Evolutionary conservation across 2,888 invertebrate genomes (phyloP).

Genomic region (Trachelus stipa): DNA sequence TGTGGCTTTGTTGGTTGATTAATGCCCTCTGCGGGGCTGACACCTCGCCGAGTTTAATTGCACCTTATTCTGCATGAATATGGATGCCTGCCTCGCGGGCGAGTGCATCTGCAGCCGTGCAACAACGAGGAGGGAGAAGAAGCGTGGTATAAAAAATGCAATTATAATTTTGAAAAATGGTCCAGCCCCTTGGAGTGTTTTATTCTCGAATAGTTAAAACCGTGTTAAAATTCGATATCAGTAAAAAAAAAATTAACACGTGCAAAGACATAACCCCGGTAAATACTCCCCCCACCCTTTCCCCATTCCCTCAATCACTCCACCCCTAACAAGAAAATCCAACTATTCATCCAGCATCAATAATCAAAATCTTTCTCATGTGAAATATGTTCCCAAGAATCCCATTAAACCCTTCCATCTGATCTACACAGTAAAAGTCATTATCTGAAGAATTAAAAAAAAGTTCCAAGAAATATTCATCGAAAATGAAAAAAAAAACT

Average conservation of each 20-base stretch:
- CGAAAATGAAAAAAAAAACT: neutral
- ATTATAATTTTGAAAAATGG: constrained; percentile 65
- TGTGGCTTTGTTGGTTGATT: constrained; percentile 64
- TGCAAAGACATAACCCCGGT: neutral
- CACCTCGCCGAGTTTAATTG: constrained; percentile 66
- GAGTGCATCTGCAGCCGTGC: constrained; percentile 21
- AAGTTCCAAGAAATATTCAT: constrained; percentile 15
- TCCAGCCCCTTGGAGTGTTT: neutral
- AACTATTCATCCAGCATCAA: constrained; percentile 3
- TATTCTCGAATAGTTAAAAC: neutral
- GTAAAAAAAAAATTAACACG: neutral
- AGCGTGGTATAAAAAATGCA: constrained; percentile 55
- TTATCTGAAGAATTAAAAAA: constrained; percentile 20
- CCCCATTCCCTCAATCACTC: neutral
- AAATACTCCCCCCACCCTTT: neutral
- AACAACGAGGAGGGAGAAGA: constrained; percentile 3
- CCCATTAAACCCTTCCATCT: constrained; percentile 20
- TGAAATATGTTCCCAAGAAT: constrained; percentile 13
- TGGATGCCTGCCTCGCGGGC: constrained; percentile 63
- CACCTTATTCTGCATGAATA: constrained; percentile 66
- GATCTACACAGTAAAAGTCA: constrained; percentile 16
- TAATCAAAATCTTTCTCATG: constrained; percentile 19
- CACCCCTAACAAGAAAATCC: neutral
- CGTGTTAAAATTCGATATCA: neutral
- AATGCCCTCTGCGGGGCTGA: constrained; percentile 63